Percentiles rank a stretch among this genome's conserved stretches.
phyloP scores from a whole-genome alignment of 2,797 vertebrate species.

The Pipistrellus pygmaeus region DNA sequence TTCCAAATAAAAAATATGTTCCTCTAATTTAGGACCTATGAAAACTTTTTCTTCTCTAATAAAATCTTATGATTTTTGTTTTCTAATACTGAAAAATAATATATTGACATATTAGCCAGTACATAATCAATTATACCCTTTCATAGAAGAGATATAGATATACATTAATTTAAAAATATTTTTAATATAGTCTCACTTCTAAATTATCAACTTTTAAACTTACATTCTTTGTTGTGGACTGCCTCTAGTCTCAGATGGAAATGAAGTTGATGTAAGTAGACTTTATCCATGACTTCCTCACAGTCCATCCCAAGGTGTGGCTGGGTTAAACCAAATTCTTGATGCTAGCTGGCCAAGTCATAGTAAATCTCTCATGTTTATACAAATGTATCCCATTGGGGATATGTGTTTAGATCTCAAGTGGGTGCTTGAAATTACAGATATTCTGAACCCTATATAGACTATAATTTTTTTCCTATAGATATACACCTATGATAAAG shows the following conservation, averaged over 20 bases:
- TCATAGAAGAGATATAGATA: neutral
- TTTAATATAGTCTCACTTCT: neutral
- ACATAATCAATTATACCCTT: neutral
- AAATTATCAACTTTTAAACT: neutral
- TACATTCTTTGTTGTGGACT: neutral
- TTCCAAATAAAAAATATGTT: neutral
- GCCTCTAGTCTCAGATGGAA: neutral
- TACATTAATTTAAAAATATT: neutral
- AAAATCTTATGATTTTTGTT: neutral
- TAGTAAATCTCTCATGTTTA: neutral
- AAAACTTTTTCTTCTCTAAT: neutral
- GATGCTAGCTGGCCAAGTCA: neutral
- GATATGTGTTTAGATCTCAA: neutral
- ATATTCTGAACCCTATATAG: neutral
- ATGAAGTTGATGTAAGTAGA: neutral
- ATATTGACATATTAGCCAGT: neutral
- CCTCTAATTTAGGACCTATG: neutral
- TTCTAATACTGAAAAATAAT: neutral
- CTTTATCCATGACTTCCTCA: neutral
- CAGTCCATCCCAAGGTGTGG: neutral
- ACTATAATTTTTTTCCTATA: neutral
- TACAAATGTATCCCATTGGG: neutral
- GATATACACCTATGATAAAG: neutral
- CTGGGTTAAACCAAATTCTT: neutral
- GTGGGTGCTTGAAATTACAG: neutral